These are phyloP conservation scores for Pelobates fuscus DNA, from an alignment of 2,113 vertebrate species.

Conservation along the genomic window DNA sequence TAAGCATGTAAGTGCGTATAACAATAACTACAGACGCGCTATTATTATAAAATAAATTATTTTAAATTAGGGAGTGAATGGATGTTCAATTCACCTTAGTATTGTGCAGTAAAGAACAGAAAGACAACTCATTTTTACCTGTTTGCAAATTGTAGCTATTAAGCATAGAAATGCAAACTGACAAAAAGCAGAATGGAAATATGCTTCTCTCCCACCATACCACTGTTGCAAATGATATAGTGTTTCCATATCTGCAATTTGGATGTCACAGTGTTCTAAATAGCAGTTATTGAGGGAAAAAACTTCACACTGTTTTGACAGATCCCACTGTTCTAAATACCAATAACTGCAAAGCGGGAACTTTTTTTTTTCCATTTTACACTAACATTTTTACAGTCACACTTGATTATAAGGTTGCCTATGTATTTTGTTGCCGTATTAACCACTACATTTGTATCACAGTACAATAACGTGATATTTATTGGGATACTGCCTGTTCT, in stretches of 20 bases:
- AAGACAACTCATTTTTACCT: not conserved
- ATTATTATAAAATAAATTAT: not conserved
- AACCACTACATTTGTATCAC: not conserved
- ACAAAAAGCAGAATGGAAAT: not conserved
- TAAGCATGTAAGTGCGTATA: not conserved
- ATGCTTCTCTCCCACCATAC: not conserved
- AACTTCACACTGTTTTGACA: conserved; percentile 1
- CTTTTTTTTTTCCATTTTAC: not conserved
- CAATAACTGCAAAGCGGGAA: not conserved
- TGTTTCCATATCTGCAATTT: conserved; percentile 18
- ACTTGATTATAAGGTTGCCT: not conserved
- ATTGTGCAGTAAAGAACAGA: not conserved
- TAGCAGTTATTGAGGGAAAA: not conserved
- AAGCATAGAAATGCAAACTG: not conserved
- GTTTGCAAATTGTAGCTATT: not conserved
- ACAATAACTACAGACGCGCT: not conserved
- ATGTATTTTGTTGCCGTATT: conserved; percentile 10
- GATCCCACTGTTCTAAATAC: conserved; percentile 5
- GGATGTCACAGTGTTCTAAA: conserved; percentile 18
- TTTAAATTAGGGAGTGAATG: not conserved
- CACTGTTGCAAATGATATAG: conserved; percentile 2
- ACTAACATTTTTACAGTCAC: not conserved
- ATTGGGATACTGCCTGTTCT: too few species aligned
- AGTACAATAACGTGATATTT: not conserved
- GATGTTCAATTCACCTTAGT: not conserved